Evolutionary conservation across 2,113 vertebrate genomes (phyloP), one percentile per base, ranked within the genome.

Genomic region (Chloebia gouldiae): DNA sequence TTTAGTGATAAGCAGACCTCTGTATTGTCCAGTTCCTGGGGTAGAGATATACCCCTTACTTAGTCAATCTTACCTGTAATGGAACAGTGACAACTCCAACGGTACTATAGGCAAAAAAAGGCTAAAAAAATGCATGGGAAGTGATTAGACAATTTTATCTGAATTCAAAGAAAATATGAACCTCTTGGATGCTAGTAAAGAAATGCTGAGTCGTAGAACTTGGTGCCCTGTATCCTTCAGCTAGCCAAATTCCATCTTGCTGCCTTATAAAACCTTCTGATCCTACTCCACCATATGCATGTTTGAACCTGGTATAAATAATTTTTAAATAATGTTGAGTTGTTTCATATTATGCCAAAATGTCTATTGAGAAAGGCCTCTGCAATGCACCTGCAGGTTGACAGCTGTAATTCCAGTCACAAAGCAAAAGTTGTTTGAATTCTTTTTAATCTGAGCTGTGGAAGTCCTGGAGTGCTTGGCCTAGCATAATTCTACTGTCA

Each of bases 161-260:
- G 27, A 78, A 47, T 59, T 79, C 27, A 72, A 80, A 76, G 44
- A 54, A 22, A 57, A 78, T 3, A 18, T 22, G 25, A 83, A 69
- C 5, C 4, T 76, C n/a, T 51, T 21, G 9, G 8, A 20, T 79
- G 16, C 6, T 51, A 24, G 4, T 39, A 40, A 56, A 88, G 33
- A 71, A 81, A 71, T 6, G 3, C 7, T 15, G 12, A 8, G 6
- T 76, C 28, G 30, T 17, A 22, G 39, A 87, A 30, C 18, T 78
- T 2, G 0, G 18, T 60, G 45, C 22, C 4, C 30, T 1, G 0
- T 54, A 33, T 10, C 5, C 17, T 80, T 63, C 6, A 76, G 10
- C 21, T 53, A 75, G 10, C 2, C 28, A 35, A 24, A 57, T 6
- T 59, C 47, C 27, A 70, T 4, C 15, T 37, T 77, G 11, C 17